Percentiles rank a stretch among this genome's conserved stretches.
Conservation (phyloP, 2,888 invertebrate species). For the Prosapia bicincta region DNA sequence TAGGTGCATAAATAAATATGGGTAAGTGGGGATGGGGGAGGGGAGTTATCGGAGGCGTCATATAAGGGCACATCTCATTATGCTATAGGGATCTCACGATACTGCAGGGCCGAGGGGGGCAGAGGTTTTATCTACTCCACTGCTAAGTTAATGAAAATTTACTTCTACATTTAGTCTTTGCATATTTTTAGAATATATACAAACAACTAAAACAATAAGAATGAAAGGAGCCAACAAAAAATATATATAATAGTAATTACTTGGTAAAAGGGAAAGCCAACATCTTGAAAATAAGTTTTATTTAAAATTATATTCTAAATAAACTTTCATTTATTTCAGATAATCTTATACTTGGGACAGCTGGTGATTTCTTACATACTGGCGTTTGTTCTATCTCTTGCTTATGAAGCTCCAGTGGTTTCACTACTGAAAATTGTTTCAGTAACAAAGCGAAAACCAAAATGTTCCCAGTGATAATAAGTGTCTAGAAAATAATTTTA, state of each 20-base stretch:
- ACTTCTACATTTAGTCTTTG: too few species aligned
- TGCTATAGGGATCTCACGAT: too few species aligned
- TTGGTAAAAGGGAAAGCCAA: background rate
- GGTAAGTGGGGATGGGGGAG: too few species aligned
- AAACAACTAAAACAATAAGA: too few species aligned
- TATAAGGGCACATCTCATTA: too few species aligned
- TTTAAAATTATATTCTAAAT: background rate
- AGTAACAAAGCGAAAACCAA: constrained; percentile 39
- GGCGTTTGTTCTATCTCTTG: constrained; percentile 73
- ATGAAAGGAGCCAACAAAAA: too few species aligned
- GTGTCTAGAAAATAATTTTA: background rate
- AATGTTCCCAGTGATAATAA: constrained; percentile 8
- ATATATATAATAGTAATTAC: background rate
- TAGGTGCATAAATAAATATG: too few species aligned
- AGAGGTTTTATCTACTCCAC: too few species aligned
- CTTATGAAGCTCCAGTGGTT: constrained; percentile 82
- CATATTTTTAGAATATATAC: too few species aligned
- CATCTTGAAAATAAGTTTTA: background rate
- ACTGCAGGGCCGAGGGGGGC: too few species aligned
- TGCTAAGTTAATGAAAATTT: too few species aligned
- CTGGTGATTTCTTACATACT: constrained; percentile 74
- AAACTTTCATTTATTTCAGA: constrained; percentile 49
- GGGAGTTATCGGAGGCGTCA: too few species aligned
- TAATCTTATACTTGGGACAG: constrained; percentile 76
- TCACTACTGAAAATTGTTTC: constrained; percentile 59